These are phyloP conservation scores for Meganola albula DNA, from an alignment of 2,888 invertebrate genomes.

Conservation along the genomic window DNA sequence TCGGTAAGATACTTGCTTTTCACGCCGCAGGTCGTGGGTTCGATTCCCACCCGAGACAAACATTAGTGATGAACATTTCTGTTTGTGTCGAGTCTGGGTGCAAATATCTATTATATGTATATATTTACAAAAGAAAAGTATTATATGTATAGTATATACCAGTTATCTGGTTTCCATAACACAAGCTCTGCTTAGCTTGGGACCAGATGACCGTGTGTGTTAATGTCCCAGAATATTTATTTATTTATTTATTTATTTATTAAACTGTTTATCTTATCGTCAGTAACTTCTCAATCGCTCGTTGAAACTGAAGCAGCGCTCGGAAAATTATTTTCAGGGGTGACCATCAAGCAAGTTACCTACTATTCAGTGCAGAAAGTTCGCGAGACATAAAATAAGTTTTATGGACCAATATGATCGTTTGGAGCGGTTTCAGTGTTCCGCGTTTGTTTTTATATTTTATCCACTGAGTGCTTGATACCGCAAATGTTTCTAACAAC, in stretches of 20 bases:
- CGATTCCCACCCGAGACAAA: no score
- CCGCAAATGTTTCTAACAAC: conserved; percentile 39
- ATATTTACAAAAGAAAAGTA: no score
- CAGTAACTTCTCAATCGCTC: conserved; percentile 57
- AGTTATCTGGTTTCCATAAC: no score
- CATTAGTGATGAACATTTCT: no score
- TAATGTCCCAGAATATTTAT: no score
- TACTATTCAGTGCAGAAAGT: conserved; percentile 61
- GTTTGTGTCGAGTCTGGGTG: no score
- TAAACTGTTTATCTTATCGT: conserved; percentile 64
- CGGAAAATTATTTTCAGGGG: conserved; percentile 67
- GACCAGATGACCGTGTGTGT: no score
- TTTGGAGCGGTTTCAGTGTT: conserved; percentile 60
- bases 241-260: conserved; percentile 71
- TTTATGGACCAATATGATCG: conserved; percentile 71
- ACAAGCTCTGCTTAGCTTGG: no score
- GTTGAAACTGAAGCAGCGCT: conserved; percentile 50
- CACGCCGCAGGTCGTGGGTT: no score
- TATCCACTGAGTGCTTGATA: conserved; percentile 24
- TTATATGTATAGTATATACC: no score
- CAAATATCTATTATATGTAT: no score
- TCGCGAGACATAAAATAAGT: conserved; percentile 65
- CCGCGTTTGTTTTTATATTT: conserved; percentile 36
- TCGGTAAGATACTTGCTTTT: no score
- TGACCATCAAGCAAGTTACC: conserved; percentile 68